These are phyloP conservation scores for Enteromius trimaculatus DNA, from an alignment of 2,797 vertebrate species.

Conservation along the genomic window DNA sequence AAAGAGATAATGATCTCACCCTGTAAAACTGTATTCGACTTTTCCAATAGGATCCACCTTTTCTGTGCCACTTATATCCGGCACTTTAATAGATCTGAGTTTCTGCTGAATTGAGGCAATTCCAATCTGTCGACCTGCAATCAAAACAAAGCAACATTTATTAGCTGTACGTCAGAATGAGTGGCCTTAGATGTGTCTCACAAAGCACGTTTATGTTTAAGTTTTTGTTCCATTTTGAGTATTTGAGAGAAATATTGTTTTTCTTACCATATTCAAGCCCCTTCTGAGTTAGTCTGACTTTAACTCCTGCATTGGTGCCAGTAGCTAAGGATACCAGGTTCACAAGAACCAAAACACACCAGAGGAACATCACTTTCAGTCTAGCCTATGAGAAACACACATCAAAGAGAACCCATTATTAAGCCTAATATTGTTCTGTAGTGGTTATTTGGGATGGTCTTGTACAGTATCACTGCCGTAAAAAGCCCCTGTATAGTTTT, in stretches of 20 bases:
- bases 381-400: constrained; percentile 41
- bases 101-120: constrained; percentile 70
- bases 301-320: constrained; percentile 71
- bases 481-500: no score
- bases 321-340: constrained; percentile 58
- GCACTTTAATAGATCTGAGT: constrained; percentile 71
- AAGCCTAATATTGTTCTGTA: no score
- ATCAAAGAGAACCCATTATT: neutral
- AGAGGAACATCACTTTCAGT: constrained; percentile 66
- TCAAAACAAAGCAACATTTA: constrained; percentile 20
- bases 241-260: neutral
- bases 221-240: neutral
- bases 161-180: neutral
- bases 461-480: no score
- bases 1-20: constrained; percentile 63
- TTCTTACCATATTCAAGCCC: constrained; percentile 78
- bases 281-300: constrained; percentile 74
- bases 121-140: constrained; percentile 72
- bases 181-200: neutral
- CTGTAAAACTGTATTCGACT: constrained; percentile 74
- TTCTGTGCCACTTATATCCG: constrained; percentile 73
- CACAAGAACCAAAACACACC: constrained; percentile 64
- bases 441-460: no score
- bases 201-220: neutral
- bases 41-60: constrained; percentile 70